A percentile compares a stretch with the other conserved stretches of the same genome.
These are phyloP conservation scores for Ceratina japonica DNA, from an alignment of 1,140 invertebrate genomes.

Conservation along the genomic window DNA sequence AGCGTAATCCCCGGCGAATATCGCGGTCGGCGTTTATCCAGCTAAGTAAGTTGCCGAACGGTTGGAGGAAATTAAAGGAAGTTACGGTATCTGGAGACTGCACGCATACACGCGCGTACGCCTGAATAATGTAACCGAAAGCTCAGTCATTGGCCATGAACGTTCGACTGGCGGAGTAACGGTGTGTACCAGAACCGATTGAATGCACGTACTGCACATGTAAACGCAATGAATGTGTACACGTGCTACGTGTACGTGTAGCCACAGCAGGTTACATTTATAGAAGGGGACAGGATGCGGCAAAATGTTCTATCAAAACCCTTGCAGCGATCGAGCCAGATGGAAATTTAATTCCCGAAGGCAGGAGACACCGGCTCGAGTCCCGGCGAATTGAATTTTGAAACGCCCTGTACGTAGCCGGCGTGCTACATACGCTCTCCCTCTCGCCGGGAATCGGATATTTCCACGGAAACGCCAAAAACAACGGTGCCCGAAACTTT, in stretches of 20 bases:
- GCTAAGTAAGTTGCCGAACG: neutral
- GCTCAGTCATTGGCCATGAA: constrained; percentile 12
- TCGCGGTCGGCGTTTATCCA: neutral
- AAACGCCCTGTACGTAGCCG: constrained; percentile 34
- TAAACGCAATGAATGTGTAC: neutral
- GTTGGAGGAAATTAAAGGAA: constrained; percentile 18
- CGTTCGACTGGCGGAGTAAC: constrained; percentile 41
- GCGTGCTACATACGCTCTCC: constrained; percentile 10
- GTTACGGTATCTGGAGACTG: neutral
- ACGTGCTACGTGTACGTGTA: neutral
- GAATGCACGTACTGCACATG: neutral
- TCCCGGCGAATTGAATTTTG: constrained; percentile 57
- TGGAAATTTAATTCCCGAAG: constrained; percentile 61
- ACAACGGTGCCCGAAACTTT: constrained; percentile 13
- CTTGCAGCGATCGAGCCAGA: constrained; percentile 51
- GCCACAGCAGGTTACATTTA: too few species aligned
- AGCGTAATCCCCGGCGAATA: neutral
- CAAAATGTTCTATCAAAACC: constrained; percentile 53
- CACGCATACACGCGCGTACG: too few species aligned
- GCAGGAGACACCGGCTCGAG: constrained; percentile 35
- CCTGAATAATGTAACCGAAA: neutral
- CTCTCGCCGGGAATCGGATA: constrained; percentile 16
- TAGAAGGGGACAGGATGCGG: neutral
- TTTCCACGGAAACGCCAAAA: constrained; percentile 28
- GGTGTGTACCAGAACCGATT: constrained; percentile 11